Conservation (phyloP, 2,113 vertebrate species). For the Epinephelus cyanopodus region DNA sequence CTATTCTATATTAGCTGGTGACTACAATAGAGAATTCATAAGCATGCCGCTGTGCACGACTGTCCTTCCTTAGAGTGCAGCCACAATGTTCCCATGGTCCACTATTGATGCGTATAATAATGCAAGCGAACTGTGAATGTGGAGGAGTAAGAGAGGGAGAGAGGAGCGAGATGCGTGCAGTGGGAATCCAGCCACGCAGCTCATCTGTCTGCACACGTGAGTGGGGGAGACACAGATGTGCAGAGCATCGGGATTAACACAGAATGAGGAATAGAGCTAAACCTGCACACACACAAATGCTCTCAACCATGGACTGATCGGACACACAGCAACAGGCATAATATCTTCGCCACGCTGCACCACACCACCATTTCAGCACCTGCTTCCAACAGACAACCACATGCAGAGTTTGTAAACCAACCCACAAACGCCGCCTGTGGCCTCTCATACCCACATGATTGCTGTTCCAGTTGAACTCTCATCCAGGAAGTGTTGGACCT, state of each 20-base stretch:
- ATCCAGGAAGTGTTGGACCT: constrained; percentile 13
- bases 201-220: constrained; percentile 78
- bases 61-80: constrained; percentile 20
- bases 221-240: constrained; percentile 75
- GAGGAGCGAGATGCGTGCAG: constrained; percentile 48
- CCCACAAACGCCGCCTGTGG: constrained; percentile 7
- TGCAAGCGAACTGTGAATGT: constrained; percentile 33
- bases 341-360: constrained; percentile 12
- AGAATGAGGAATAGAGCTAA: constrained; percentile 64
- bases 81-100: constrained; percentile 3
- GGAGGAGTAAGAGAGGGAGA: constrained; percentile 18
- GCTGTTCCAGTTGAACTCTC: constrained; percentile 30
- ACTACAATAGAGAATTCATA: constrained; percentile 1
- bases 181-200: constrained; percentile 70
- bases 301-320: constrained; percentile 41
- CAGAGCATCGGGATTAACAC: constrained; percentile 76
- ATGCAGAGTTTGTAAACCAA: constrained; percentile 7
- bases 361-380: constrained; percentile 49
- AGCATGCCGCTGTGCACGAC: not conserved
- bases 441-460: constrained; percentile 34
- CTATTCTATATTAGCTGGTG: not conserved
- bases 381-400: constrained; percentile 36
- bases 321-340: constrained; percentile 33
- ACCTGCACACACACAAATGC: constrained; percentile 39
- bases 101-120: constrained; percentile 38